Base-by-base conservation (phyloP, 2,113 vertebrate species). In the Sula dactylatra region DNA sequence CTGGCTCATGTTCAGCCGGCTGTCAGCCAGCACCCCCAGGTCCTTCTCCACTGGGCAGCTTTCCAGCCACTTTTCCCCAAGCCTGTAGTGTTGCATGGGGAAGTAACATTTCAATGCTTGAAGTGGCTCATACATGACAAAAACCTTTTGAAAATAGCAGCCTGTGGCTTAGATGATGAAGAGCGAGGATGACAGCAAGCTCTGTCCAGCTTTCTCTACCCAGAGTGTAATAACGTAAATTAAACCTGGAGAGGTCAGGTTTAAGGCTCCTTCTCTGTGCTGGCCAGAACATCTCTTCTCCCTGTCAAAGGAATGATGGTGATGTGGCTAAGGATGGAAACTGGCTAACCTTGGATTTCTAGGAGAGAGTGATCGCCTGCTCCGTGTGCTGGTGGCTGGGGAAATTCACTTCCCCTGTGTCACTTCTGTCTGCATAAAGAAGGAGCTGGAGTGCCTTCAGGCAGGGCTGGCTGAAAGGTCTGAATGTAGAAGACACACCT, bases 111-210 rank as follows among this genome's bases (percentile, higher is more conserved):
- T 77, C 16, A 29, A 3, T 62, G 59, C n/a, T 66, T 78, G 42
- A 71, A 26, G 32, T 49, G 19, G 6, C 38, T 77, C 0, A 0
- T 38, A 29, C 0, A 0, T 70, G 62, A 65, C 47, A 72, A 82
- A 95, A 70, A 22, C 21, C 18, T 86, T 76, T 55, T 49, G 50
- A 84, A 89, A 79, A 38, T 7, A 45, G 26, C 56, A 91, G 59
- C 45, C 29, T 42, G 32, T 58, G 42, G 21, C 21, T 55, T 79
- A 36, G 29, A 82, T 93, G 80, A 52, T 56, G n/a, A 80, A 10
- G 11, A 78, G 62, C 10, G 21, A 29, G 64, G 47, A 54, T 86
- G 26, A 38, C 10, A 2, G 27, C 54, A 58, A 38, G 70, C 25
- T 83, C 34, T 5, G 42, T 47, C 80, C 40, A 55, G 34, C 54